These are phyloP conservation scores for Eubasilissa splendida DNA, from an alignment of 2,888 invertebrate genomes.

Conservation along the genomic window DNA sequence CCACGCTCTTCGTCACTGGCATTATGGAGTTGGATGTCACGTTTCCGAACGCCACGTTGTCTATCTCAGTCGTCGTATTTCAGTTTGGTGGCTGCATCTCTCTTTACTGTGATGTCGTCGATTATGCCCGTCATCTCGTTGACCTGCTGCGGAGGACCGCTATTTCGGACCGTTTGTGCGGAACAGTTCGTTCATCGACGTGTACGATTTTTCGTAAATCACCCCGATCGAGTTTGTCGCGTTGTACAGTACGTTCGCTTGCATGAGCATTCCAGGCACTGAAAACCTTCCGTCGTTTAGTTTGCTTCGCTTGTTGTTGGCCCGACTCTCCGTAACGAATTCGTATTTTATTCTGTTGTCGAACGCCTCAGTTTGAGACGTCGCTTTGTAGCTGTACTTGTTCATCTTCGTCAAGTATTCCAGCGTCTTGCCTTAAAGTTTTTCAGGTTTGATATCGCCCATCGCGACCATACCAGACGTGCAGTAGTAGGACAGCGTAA, in stretches of 20 bases:
- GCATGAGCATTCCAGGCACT: slow-evolving; percentile 34
- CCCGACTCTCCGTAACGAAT: no score
- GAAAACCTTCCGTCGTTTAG: slow-evolving; percentile 16
- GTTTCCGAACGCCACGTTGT: slow-evolving; percentile 22
- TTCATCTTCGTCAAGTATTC: no score
- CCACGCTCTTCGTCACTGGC: no score
- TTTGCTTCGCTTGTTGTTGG: not conserved
- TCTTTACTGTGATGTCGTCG: not conserved
- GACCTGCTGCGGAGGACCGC: not conserved
- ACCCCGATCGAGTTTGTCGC: slow-evolving; percentile 43
- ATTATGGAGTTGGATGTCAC: not conserved
- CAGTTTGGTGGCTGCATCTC: not conserved
- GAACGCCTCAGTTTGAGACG: not conserved
- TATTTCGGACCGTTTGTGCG: not conserved
- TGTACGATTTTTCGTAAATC: slow-evolving; percentile 37
- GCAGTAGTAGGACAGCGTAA: no score
- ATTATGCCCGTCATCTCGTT: not conserved
- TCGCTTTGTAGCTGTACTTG: not conserved
- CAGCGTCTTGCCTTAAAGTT: no score
- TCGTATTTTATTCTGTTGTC: not conserved
- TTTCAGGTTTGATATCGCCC: no score
- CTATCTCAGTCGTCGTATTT: slow-evolving; percentile 5
- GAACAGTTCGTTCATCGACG: slow-evolving; percentile 12
- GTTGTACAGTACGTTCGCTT: slow-evolving; percentile 33
- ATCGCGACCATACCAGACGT: no score